Percentiles rank a stretch among this genome's conserved stretches.
These are phyloP conservation scores for Tenodera sinensis DNA, from an alignment of 2,888 invertebrate genomes.

Conservation along the genomic window DNA sequence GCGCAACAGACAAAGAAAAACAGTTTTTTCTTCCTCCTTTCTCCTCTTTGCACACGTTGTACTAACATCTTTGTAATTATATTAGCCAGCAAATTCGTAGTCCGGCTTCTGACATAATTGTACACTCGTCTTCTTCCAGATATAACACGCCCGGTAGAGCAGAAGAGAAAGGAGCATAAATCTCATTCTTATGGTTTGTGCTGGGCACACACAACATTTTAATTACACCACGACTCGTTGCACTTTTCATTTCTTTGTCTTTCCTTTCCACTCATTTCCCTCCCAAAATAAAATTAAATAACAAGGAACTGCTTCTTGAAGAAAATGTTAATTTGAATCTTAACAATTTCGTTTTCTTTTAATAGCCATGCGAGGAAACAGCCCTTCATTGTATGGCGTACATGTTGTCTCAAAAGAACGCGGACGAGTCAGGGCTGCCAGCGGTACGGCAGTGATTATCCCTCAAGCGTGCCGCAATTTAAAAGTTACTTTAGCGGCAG, in stretches of 20 bases:
- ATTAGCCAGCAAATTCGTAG: slow-evolving; percentile 28
- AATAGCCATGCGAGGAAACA: not conserved
- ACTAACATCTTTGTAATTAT: slow-evolving; percentile 19
- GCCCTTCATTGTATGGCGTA: not conserved
- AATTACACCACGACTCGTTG: slow-evolving; percentile 28
- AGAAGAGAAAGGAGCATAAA: slow-evolving; percentile 21
- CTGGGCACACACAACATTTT: slow-evolving; percentile 18
- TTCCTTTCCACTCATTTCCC: not conserved
- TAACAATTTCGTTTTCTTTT: not conserved
- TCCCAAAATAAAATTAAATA: not conserved
- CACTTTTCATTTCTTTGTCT: slow-evolving; percentile 22
- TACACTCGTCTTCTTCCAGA: slow-evolving; percentile 19
- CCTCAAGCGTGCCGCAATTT: not conserved
- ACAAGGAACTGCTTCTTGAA: slow-evolving; percentile 6
- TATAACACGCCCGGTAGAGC: slow-evolving; percentile 24
- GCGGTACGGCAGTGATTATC: not conserved
- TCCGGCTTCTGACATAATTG: slow-evolving; percentile 23
- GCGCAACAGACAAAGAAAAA: slow-evolving; percentile 23
- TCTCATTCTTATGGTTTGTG: slow-evolving; percentile 18
- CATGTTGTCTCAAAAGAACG: not conserved
- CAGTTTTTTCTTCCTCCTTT: slow-evolving; percentile 4
- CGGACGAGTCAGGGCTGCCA: not conserved
- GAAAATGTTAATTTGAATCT: slow-evolving; percentile 22
- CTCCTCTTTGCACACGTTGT: not conserved
- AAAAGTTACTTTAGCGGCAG: not conserved